Evolutionary conservation across 1,140 invertebrate species (phyloP).

Genomic region (Brachionus rotundiformis): DNA sequence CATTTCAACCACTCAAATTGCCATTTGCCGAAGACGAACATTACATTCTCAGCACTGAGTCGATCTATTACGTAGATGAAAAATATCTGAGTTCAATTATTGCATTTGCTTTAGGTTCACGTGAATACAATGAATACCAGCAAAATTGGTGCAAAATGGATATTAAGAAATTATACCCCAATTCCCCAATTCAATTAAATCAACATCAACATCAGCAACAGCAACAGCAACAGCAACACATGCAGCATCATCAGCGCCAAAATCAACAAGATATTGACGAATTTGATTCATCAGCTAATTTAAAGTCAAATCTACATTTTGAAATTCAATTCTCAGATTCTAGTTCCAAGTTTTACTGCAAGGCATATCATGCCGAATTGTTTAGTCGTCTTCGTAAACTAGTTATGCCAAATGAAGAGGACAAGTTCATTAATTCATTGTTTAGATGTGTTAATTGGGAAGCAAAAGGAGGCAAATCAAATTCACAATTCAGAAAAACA

Average conservation of each 20-base stretch:
- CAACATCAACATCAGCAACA: constrained; percentile 12
- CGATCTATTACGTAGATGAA: constrained; percentile 79
- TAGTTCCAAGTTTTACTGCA: constrained; percentile 77
- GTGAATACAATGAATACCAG: constrained; percentile 69
- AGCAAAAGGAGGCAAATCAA: constrained; percentile 91
- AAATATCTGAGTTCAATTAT: constrained; percentile 85
- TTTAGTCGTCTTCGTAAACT: constrained; percentile 75
- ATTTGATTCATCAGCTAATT: background rate
- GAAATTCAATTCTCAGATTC: constrained; percentile 70
- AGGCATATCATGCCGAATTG: constrained; percentile 78
- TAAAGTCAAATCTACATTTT: constrained; percentile 25
- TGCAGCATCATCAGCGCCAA: background rate
- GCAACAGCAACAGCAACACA: background rate
- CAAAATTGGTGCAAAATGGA: constrained; percentile 15
- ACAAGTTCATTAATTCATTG: constrained; percentile 73
- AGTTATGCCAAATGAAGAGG: constrained; percentile 73
- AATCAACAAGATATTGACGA: constrained; percentile 28
- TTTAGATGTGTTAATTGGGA: constrained; percentile 87
- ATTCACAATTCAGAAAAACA: constrained; percentile 91
- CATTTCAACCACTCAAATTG: constrained; percentile 55
- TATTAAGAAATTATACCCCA: constrained; percentile 7
- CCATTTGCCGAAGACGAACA: constrained; percentile 72
- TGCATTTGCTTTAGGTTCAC: constrained; percentile 76
- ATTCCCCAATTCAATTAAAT: background rate
- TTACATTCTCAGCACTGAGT: constrained; percentile 66